Evolutionary conservation across 1,140 invertebrate species (phyloP).

Genomic region (Vollenhovia emeryi): DNA sequence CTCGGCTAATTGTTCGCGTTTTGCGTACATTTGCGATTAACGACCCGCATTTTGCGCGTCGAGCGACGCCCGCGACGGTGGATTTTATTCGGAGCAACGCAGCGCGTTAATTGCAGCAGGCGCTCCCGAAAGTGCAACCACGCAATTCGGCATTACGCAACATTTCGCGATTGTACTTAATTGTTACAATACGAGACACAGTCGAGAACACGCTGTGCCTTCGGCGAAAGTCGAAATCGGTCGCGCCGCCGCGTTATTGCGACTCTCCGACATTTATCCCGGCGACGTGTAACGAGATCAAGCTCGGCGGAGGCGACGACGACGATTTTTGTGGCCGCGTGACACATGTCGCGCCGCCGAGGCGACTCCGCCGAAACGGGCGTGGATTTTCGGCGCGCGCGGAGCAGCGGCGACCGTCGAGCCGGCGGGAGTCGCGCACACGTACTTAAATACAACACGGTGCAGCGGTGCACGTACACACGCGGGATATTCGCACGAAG

Average conservation of each 20-base stretch:
- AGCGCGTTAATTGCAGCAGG: too few species aligned
- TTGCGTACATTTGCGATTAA: not conserved
- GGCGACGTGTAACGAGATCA: not conserved
- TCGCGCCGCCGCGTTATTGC: too few species aligned
- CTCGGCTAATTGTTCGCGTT: not conserved
- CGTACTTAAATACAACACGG: too few species aligned
- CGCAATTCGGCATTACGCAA: not conserved
- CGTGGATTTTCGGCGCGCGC: too few species aligned
- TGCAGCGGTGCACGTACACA: not conserved
- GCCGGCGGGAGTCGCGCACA: not conserved
- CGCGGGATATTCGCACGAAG: constrained; percentile 29
- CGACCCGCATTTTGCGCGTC: not conserved
- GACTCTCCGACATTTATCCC: not conserved
- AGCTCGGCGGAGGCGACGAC: not conserved
- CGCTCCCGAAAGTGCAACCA: not conserved
- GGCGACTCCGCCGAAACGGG: not conserved
- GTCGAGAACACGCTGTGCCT: too few species aligned
- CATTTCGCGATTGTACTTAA: too few species aligned
- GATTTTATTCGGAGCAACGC: not conserved
- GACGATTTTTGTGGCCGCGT: not conserved
- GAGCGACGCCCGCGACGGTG: not conserved
- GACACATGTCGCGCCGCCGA: not conserved
- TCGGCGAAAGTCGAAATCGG: too few species aligned
- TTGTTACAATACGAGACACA: too few species aligned
- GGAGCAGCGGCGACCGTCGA: too few species aligned